Conservation (phyloP, 2,888 invertebrate genomes). For the Cylindroiulus punctatus region DNA sequence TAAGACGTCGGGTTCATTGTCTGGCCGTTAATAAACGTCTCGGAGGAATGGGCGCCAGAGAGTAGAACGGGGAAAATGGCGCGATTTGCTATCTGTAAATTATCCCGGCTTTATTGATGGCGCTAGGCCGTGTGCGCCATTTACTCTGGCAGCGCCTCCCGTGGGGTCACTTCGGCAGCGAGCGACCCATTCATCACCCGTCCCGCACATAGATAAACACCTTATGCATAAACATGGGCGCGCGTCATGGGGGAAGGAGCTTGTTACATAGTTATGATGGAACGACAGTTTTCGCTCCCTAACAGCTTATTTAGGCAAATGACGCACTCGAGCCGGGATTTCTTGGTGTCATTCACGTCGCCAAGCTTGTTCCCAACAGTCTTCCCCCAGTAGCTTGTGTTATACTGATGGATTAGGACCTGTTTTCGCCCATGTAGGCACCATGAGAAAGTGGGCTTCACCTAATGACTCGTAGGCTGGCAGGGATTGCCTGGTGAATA, state of each 20-base stretch:
- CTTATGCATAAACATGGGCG: constrained; percentile 26
- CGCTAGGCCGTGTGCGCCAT: background rate
- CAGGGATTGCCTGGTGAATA: too few species aligned
- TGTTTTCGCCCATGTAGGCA: too few species aligned
- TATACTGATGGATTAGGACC: too few species aligned
- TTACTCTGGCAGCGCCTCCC: background rate
- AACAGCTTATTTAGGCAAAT: constrained; percentile 36
- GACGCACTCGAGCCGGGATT: background rate
- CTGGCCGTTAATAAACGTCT: constrained; percentile 33
- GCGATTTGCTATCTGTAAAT: constrained; percentile 29
- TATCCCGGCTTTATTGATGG: constrained; percentile 21
- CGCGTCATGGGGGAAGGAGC: background rate
- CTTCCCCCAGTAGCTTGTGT: too few species aligned
- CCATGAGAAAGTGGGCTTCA: too few species aligned
- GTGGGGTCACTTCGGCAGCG: constrained; percentile 5
- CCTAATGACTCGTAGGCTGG: too few species aligned
- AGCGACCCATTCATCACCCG: constrained; percentile 17
- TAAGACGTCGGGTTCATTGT: background rate
- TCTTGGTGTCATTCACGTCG: background rate
- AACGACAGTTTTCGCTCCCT: background rate
- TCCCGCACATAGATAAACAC: background rate
- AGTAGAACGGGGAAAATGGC: background rate
- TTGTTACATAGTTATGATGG: background rate
- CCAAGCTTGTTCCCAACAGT: too few species aligned
- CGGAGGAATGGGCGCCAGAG: background rate